These are phyloP conservation scores for Aleiodes sp. DNA, from an alignment of 1,140 invertebrate species.

Conservation along the genomic window DNA sequence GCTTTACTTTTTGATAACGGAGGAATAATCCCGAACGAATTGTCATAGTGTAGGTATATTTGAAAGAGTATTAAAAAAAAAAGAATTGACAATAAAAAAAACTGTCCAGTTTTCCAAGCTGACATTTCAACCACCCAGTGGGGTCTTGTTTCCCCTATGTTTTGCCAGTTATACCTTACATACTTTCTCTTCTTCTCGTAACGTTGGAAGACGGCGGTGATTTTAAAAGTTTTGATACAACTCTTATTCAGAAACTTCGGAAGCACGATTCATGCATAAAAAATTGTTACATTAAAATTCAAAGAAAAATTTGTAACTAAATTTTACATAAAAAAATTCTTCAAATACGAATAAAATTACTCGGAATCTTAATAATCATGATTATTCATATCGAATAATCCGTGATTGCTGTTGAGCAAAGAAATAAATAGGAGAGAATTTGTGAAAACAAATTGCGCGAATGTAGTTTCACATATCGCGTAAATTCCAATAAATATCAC, in stretches of 20 bases:
- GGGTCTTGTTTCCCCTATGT: constrained; percentile 31
- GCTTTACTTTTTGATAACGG: constrained; percentile 14
- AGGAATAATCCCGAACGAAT: constrained; percentile 25
- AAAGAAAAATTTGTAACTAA: no score
- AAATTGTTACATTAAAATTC: no score
- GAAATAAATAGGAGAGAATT: no score
- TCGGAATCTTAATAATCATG: no score
- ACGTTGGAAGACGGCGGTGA: no score
- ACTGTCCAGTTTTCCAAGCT: constrained; percentile 24
- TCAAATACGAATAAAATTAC: no score
- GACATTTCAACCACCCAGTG: constrained; percentile 38
- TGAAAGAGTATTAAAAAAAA: not conserved
- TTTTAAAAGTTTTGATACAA: no score
- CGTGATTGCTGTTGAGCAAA: no score
- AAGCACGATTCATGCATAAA: no score
- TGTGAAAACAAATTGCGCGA: not conserved
- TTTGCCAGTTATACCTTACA: constrained; percentile 15
- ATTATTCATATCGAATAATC: no score
- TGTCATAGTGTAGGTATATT: not conserved
- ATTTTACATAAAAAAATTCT: no score
- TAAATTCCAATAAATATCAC: constrained; percentile 2
- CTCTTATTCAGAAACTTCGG: no score
- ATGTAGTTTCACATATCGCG: not conserved
- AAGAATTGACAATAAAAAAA: constrained; percentile 24
- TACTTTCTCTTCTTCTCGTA: constrained; percentile 35